These are phyloP conservation scores for Limulus polyphemus DNA, from an alignment of 2,888 invertebrate genomes.

Conservation along the genomic window DNA sequence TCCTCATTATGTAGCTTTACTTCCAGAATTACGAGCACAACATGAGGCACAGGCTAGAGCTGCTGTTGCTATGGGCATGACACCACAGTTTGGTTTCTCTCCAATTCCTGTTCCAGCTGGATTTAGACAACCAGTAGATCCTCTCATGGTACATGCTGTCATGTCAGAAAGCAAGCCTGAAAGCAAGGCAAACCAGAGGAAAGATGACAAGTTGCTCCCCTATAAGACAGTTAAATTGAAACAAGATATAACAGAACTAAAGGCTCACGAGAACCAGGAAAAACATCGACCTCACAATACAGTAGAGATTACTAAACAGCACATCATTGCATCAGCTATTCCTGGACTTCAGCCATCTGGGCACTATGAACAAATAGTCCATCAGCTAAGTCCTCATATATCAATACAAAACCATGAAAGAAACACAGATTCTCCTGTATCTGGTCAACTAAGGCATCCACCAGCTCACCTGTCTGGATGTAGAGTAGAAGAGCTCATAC, in stretches of 20 bases:
- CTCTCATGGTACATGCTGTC: slow-evolving; percentile 6
- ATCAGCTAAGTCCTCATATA: slow-evolving; percentile 24
- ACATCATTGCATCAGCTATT: background rate
- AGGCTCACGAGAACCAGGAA: slow-evolving; percentile 8
- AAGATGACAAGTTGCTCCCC: no score
- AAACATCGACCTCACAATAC: slow-evolving; percentile 7
- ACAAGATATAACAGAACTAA: slow-evolving; percentile 1
- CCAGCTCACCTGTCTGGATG: slow-evolving; percentile 10
- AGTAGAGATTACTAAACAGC: slow-evolving; percentile 4
- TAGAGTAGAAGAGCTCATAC: background rate
- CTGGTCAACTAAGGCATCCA: slow-evolving; percentile 31
- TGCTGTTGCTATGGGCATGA: slow-evolving; percentile 21
- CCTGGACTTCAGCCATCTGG: slow-evolving; percentile 15
- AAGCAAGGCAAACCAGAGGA: slow-evolving; percentile 5
- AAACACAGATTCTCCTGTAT: slow-evolving; percentile 30
- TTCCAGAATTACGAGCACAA: slow-evolving; percentile 25
- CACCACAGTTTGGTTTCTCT: slow-evolving; percentile 14
- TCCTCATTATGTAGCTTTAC: slow-evolving; percentile 14
- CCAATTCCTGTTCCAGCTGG: slow-evolving; percentile 14
- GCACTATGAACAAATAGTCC: slow-evolving; percentile 21
- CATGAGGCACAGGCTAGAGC: slow-evolving; percentile 22
- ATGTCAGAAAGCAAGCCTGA: slow-evolving; percentile 15
- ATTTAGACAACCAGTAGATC: slow-evolving; percentile 17
- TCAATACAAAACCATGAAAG: slow-evolving; percentile 23
- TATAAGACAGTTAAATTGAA: no score